Percentiles rank a stretch among this genome's conserved stretches.
Conservation (phyloP, 2,888 invertebrate genomes). For the Scaptomyza caliginosa region DNA sequence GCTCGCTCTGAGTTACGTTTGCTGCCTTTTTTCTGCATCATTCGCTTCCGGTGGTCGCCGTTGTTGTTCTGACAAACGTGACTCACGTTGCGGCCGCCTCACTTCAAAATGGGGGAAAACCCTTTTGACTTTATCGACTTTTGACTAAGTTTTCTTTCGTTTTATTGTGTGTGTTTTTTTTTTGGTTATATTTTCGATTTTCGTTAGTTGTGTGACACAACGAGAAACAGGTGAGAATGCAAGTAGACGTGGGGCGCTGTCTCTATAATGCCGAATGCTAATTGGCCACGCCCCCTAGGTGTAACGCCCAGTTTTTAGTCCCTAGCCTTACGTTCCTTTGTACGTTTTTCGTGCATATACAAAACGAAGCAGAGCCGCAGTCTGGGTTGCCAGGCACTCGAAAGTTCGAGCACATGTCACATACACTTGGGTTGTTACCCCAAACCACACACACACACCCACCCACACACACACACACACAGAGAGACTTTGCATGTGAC, state of each 20-base stretch:
- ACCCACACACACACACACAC: background rate
- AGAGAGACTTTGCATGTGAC: background rate
- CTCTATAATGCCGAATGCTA: constrained; percentile 55
- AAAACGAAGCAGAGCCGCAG: constrained; percentile 2
- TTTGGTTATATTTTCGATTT: too few relatives aligned
- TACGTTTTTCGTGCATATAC: background rate
- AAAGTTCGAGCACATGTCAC: constrained; percentile 72
- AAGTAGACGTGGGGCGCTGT: constrained; percentile 1
- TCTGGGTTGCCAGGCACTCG: constrained; percentile 56
- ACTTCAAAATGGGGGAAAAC: constrained; percentile 43
- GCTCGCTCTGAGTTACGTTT: constrained; percentile 6
- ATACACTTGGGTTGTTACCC: constrained; percentile 70
- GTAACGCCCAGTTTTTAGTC: background rate
- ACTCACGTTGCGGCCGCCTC: constrained; percentile 51
- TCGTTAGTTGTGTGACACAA: background rate
- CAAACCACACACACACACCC: constrained; percentile 22
- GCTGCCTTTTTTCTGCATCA: constrained; percentile 69
- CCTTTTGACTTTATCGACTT: constrained; percentile 45
- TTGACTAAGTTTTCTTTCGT: constrained; percentile 28
- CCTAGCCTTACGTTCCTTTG: background rate
- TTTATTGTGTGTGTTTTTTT: constrained; percentile 32
- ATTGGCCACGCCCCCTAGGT: constrained; percentile 63
- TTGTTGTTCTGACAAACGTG: constrained; percentile 56
- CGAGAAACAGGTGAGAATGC: background rate
- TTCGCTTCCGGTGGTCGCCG: constrained; percentile 67